A percentile compares a stretch with the other conserved stretches of the same genome.
These are phyloP conservation scores for Tenthredo livida DNA, from an alignment of 2,888 invertebrate species.

Conservation along the genomic window DNA sequence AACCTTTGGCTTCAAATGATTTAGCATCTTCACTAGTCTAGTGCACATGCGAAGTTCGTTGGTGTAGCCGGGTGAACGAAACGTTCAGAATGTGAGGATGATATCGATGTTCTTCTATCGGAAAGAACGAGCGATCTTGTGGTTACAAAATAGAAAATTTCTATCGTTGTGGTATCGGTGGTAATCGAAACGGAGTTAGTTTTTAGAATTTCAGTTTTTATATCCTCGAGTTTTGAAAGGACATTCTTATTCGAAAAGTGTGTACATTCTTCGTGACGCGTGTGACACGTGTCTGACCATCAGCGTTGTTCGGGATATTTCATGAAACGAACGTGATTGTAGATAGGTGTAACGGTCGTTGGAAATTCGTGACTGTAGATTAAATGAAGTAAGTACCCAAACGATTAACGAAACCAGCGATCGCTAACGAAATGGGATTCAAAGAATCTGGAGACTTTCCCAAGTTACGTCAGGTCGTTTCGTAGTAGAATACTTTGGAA, in stretches of 20 bases:
- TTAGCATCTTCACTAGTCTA: neutral
- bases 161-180: constrained; percentile 6
- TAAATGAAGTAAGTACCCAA: neutral
- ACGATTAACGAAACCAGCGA: constrained; percentile 1
- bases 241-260: neutral
- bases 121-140: neutral
- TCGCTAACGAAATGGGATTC: constrained; percentile 25
- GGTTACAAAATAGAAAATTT: neutral
- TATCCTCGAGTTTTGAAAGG: neutral
- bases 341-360: neutral
- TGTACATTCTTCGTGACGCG: neutral
- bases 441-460: constrained; percentile 40
- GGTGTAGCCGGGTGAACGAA: too few species aligned
- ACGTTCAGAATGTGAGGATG: neutral
- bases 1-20: constrained; percentile 1
- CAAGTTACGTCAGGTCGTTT: constrained; percentile 39
- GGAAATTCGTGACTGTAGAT: constrained; percentile 23
- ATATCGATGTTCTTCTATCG: neutral
- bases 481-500: constrained; percentile 42
- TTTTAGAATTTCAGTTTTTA: constrained; percentile 34
- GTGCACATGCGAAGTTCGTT: too few species aligned
- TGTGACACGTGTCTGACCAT: neutral
- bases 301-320: neutral
- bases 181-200: constrained; percentile 18
- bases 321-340: neutral